These are phyloP conservation scores for Xiphophorus maculatus DNA, from an alignment of 2,113 vertebrate species.

Conservation along the genomic window DNA sequence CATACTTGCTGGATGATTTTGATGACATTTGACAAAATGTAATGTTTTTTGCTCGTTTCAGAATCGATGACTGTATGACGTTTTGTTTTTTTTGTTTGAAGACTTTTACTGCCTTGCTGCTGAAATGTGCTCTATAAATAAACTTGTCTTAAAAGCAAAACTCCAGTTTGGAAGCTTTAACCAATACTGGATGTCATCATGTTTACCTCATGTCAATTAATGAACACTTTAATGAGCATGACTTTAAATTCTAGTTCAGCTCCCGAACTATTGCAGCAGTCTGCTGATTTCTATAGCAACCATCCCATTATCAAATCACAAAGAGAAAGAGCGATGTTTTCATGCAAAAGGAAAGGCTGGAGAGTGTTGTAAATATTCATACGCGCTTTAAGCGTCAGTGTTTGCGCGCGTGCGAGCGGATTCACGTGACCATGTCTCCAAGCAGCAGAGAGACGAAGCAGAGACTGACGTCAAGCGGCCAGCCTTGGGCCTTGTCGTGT, in stretches of 20 bases:
- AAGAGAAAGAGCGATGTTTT: conserved; percentile 6
- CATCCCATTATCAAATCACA: conserved; percentile 33
- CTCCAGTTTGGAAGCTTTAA: background rate
- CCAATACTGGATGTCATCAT: background rate
- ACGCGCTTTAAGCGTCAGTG: background rate
- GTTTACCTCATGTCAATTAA: background rate
- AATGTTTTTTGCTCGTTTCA: no score
- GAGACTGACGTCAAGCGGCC: conserved; percentile 66
- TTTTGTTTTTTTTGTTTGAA: no score
- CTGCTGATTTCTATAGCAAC: conserved; percentile 62
- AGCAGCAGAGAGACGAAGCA: conserved; percentile 47
- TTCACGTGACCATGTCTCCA: conserved; percentile 41
- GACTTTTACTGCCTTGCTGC: no score
- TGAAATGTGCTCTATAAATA: no score
- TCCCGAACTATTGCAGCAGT: conserved; percentile 29
- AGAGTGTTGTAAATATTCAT: background rate
- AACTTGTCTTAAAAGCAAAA: background rate
- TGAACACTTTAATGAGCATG: background rate
- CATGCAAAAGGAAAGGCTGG: conserved; percentile 2
- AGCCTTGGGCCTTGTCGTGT: conserved; percentile 60
- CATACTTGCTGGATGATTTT: no score
- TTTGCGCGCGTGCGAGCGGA: background rate
- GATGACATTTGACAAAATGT: no score
- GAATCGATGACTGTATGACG: no score
- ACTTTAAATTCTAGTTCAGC: conserved; percentile 33